phyloP scores from a whole-genome alignment of 2,797 vertebrate species.

The Xiphorhynchus erythropygius region DNA sequence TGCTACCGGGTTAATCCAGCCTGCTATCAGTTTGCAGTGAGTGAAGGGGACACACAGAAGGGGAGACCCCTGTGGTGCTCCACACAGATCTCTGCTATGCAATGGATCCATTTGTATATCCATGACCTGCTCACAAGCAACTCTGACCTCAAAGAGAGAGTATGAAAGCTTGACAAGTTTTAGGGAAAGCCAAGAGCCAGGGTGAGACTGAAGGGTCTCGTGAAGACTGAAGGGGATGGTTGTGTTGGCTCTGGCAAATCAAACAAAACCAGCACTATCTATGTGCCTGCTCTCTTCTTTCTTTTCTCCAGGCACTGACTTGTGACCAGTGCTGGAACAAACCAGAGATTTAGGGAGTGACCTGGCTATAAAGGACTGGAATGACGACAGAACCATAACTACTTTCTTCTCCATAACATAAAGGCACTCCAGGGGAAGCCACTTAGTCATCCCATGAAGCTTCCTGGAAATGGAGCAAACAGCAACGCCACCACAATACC shows the following conservation, averaged over 20 bases:
- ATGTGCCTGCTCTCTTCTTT: neutral
- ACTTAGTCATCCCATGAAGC: slow-evolving; percentile 7
- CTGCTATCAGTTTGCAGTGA: neutral
- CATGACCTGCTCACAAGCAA: neutral
- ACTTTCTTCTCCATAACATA: neutral
- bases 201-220: neutral
- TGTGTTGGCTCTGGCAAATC: neutral
- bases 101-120: neutral
- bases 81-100: neutral
- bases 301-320: neutral
- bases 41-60: neutral
- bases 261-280: neutral
- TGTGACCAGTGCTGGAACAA: neutral
- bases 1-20: neutral
- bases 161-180: neutral
- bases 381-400: neutral
- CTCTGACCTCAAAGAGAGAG: neutral
- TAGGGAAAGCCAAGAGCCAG: neutral
- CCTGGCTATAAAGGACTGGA: neutral
- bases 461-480: slow-evolving; percentile 12
- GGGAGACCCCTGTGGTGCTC: accelerated
- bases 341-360: neutral
- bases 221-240: neutral
- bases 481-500: neutral
- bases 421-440: neutral